Conservation (phyloP, 2,888 invertebrate species). For the Gnatocerus cornutus region DNA sequence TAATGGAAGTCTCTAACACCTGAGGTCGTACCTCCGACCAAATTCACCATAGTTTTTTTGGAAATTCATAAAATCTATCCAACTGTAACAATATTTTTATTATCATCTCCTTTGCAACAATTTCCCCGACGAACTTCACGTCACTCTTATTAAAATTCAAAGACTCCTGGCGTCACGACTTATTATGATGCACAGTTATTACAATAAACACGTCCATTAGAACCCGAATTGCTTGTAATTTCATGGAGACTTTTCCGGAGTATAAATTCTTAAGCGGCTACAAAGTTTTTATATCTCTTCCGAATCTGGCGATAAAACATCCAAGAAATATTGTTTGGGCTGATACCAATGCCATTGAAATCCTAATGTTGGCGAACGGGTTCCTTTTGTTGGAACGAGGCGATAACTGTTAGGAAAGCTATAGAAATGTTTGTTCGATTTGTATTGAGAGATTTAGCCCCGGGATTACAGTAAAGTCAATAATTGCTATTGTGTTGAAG, state of each 20-base stretch:
- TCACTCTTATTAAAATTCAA: slow-evolving; percentile 34
- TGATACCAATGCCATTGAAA: slow-evolving; percentile 18
- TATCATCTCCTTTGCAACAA: neutral
- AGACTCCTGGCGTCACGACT: slow-evolving; percentile 17
- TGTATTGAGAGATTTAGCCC: slow-evolving; percentile 18
- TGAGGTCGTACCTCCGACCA: neutral
- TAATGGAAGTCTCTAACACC: slow-evolving; percentile 1
- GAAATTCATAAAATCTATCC: neutral
- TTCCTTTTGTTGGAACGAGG: slow-evolving; percentile 11
- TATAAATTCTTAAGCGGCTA: neutral
- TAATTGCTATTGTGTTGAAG: slow-evolving; percentile 25
- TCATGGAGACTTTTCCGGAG: slow-evolving; percentile 11
- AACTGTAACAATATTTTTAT: neutral
- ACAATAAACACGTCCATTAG: slow-evolving; percentile 31
- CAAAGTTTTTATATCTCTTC: slow-evolving; percentile 14
- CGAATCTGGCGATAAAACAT: slow-evolving; percentile 24
- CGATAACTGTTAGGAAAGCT: slow-evolving; percentile 24
- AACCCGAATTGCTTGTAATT: slow-evolving; percentile 24
- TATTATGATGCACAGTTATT: slow-evolving; percentile 16
- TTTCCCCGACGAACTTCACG: slow-evolving; percentile 14
- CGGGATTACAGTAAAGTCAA: slow-evolving; percentile 31
- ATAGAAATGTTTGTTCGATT: slow-evolving; percentile 12
- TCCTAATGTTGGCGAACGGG: slow-evolving; percentile 29
- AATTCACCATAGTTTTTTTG: neutral
- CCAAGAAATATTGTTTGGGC: slow-evolving; percentile 16